These are phyloP conservation scores for Eupithecia insigniata DNA, from an alignment of 2,888 invertebrate genomes.

Conservation along the genomic window DNA sequence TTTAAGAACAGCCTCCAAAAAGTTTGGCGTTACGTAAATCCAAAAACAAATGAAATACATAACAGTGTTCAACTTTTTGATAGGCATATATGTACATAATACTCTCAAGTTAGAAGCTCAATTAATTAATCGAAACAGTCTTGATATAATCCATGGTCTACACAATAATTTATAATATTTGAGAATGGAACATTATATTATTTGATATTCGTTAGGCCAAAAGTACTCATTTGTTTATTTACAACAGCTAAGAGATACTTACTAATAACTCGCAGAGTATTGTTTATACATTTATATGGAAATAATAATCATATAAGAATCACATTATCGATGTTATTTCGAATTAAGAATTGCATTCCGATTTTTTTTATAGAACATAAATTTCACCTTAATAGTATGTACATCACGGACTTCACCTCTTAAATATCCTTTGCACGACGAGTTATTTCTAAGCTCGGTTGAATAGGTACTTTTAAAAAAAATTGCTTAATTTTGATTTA, in stretches of 20 bases:
- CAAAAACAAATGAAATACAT: neutral
- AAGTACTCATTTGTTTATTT: conserved; percentile 14
- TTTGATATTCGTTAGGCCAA: conserved; percentile 22
- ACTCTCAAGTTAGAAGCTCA: conserved; percentile 5
- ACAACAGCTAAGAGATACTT: conserved; percentile 18
- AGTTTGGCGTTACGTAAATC: neutral
- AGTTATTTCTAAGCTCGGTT: neutral
- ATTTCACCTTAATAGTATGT: neutral
- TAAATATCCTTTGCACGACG: neutral
- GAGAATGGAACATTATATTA: conserved; percentile 7
- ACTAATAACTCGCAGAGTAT: conserved; percentile 20
- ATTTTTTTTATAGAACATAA: neutral
- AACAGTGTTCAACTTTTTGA: neutral
- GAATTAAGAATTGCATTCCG: neutral
- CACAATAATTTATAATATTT: neutral
- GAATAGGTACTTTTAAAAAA: neutral
- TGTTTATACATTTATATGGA: neutral
- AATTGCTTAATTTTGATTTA: neutral
- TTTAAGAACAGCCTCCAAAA: neutral
- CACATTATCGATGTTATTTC: neutral
- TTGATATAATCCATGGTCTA: conserved; percentile 4
- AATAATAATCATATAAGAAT: conserved; percentile 5
- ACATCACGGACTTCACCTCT: neutral
- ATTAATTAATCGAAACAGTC: conserved; percentile 8
- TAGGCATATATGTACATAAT: neutral